Percentiles rank a stretch among this genome's conserved stretches.
These are phyloP conservation scores for Odontomyia ornata DNA, from an alignment of 2,888 invertebrate species.

Conservation along the genomic window DNA sequence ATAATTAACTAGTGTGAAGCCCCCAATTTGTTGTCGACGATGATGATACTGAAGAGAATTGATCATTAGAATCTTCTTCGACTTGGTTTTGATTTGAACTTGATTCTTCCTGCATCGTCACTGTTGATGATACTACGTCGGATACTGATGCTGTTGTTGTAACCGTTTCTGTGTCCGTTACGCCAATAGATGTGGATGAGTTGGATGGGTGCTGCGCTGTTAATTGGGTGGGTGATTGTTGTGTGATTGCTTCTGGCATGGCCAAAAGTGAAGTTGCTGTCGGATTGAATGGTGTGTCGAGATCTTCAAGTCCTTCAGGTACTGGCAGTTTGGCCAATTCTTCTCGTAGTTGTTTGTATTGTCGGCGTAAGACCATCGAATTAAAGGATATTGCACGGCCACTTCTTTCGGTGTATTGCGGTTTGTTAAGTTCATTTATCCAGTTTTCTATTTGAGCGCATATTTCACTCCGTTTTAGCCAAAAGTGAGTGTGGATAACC, in stretches of 20 bases:
- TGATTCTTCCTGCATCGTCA: background rate
- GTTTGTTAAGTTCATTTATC: slow-evolving; percentile 87
- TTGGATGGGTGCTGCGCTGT: background rate
- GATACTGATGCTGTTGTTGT: background rate
- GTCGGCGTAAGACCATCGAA: slow-evolving; percentile 79
- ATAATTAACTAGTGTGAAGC: slow-evolving; percentile 34
- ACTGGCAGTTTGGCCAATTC: slow-evolving; percentile 84
- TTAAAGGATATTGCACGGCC: slow-evolving; percentile 80
- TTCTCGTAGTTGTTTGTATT: slow-evolving; percentile 84
- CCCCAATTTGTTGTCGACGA: slow-evolving; percentile 28
- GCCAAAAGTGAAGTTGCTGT: slow-evolving; percentile 52
- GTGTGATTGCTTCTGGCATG: slow-evolving; percentile 31
- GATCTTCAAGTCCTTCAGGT: slow-evolving; percentile 78
- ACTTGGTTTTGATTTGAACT: slow-evolving; percentile 8
- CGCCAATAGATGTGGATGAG: background rate
- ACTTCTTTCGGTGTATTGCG: slow-evolving; percentile 77
- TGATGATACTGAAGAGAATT: slow-evolving; percentile 5
- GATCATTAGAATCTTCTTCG: slow-evolving; percentile 10
- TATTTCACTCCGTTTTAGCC: slow-evolving; percentile 91
- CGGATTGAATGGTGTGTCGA: slow-evolving; percentile 69
- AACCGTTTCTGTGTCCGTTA: background rate
- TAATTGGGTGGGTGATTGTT: slow-evolving; percentile 31
- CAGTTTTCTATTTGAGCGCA: slow-evolving; percentile 88
- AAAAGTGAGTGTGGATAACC: slow-evolving; percentile 93
- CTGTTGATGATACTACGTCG: background rate